These are phyloP conservation scores for Neodiprion pinetum DNA, from an alignment of 1,140 invertebrate species.

Conservation along the genomic window DNA sequence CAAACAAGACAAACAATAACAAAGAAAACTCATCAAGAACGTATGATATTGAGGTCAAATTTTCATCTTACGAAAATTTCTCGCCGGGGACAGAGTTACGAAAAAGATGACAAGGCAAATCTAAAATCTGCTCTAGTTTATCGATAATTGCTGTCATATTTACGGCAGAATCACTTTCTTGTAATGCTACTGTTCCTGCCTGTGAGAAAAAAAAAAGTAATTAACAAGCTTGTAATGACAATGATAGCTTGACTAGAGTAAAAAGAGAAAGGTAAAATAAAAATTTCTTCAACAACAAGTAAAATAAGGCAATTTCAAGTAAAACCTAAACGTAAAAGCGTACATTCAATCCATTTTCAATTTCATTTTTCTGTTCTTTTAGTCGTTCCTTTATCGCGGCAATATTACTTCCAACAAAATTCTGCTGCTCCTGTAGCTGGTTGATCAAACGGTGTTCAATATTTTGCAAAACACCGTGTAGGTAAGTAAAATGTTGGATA, in stretches of 20 bases:
- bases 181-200: constrained; percentile 21
- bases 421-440: constrained; percentile 25
- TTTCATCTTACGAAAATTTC: constrained; percentile 30
- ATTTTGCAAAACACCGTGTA: constrained; percentile 55
- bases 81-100: constrained; percentile 1
- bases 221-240: too few species aligned
- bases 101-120: constrained; percentile 56
- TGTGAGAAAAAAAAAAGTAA: constrained; percentile 21
- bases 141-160: constrained; percentile 47
- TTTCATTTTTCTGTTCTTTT: constrained; percentile 28
- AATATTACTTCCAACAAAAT: constrained; percentile 26
- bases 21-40: neutral
- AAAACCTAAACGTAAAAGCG: constrained; percentile 27
- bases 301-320: neutral
- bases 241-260: too few species aligned
- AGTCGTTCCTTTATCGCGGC: constrained; percentile 32
- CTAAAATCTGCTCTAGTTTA: constrained; percentile 46
- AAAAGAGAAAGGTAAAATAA: constrained; percentile 15
- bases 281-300: neutral
- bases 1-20: neutral
- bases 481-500: constrained; percentile 44
- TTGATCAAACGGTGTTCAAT: constrained; percentile 42
- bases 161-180: constrained; percentile 25
- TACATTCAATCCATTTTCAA: constrained; percentile 18
- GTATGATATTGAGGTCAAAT: neutral